Conservation (phyloP, 2,797 vertebrate genomes). For the Balearica regulorum region DNA sequence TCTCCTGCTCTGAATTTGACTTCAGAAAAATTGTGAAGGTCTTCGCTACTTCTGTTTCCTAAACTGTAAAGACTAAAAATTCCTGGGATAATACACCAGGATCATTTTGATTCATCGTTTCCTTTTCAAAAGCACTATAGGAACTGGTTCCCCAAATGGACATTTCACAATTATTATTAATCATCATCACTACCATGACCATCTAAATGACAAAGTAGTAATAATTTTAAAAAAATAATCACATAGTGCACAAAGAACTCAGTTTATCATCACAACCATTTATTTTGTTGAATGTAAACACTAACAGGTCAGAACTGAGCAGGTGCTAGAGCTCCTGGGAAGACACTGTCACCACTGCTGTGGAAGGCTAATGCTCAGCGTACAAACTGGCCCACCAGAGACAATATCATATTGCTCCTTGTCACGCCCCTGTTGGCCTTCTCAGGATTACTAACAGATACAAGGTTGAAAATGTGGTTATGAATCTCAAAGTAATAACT, state of each 20-base stretch:
- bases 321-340: background rate
- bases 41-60: background rate
- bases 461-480: background rate
- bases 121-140: background rate
- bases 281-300: conserved; percentile 32
- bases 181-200: background rate
- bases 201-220: background rate
- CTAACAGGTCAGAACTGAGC: background rate
- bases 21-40: background rate
- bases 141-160: background rate
- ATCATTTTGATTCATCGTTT: background rate
- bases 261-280: conserved; percentile 28
- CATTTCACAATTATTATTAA: background rate
- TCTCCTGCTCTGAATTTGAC: background rate
- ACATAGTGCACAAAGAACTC: conserved; percentile 33
- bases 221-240: background rate
- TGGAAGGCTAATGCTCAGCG: background rate
- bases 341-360: background rate
- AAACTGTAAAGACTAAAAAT: background rate
- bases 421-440: background rate
- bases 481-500: background rate
- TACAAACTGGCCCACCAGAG: background rate
- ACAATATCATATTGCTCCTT: background rate
- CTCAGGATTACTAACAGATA: background rate
- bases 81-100: background rate